Conservation (phyloP, 2,797 vertebrate genomes). For the Fistularia tabacaria region DNA sequence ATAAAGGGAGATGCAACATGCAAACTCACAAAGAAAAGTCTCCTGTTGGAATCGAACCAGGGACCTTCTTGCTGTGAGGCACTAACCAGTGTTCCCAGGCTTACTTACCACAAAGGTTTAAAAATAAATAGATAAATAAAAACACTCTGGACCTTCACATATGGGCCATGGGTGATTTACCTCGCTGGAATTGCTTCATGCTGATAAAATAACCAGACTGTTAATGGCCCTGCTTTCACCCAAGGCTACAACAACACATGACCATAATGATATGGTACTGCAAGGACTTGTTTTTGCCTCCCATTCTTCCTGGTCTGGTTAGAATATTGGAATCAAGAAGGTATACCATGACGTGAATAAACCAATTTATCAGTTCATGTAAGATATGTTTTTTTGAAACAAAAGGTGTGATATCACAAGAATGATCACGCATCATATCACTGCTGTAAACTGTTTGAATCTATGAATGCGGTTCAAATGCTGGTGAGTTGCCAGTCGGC, state of each 20-base stretch:
- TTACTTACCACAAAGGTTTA: constrained; percentile 37
- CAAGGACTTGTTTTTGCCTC: constrained; percentile 42
- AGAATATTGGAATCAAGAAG: constrained; percentile 7
- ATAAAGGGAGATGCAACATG: no score
- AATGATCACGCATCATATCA: no score
- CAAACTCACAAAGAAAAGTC: no score
- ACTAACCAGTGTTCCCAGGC: constrained; percentile 31
- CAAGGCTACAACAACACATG: constrained; percentile 71
- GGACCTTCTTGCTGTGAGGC: constrained; percentile 20
- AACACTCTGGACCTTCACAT: constrained; percentile 35
- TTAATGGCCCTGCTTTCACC: constrained; percentile 64
- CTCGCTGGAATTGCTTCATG: constrained; percentile 58
- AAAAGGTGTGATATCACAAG: no score
- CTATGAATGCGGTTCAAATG: no score
- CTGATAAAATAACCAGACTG: constrained; percentile 72
- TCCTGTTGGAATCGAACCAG: no score
- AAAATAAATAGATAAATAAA: constrained; percentile 34
- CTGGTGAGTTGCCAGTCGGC: constrained; percentile 5
- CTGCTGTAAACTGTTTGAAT: no score
- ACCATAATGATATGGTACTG: constrained; percentile 65
- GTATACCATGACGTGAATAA: not conserved
- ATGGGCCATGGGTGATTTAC: constrained; percentile 63
- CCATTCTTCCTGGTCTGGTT: constrained; percentile 27
- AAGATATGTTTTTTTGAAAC: no score
- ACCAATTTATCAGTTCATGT: no score